phyloP scores from a whole-genome alignment of 2,113 vertebrate species.

The Pelodiscus sinensis region DNA sequence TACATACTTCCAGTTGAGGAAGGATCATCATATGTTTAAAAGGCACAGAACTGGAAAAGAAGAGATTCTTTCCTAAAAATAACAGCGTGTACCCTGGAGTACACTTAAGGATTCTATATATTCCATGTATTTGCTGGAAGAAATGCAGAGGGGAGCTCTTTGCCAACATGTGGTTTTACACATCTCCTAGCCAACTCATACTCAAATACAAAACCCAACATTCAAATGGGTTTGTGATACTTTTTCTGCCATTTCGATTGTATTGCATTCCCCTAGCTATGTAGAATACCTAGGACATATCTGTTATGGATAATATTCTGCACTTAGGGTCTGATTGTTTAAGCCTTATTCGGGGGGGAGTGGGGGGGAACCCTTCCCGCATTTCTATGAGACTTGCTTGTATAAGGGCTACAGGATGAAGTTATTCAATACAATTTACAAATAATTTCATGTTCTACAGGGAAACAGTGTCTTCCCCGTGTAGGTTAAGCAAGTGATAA shows the following conservation, averaged over 20 bases:
- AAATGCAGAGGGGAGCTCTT: slow-evolving; percentile 27
- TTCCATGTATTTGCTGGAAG: slow-evolving; percentile 54
- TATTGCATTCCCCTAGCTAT: slow-evolving; percentile 29
- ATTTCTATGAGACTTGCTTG: neutral
- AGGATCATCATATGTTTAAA: neutral
- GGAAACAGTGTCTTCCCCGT: fast-evolving
- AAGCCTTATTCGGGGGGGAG: neutral
- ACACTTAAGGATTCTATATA: neutral
- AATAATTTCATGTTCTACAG: neutral
- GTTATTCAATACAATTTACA: neutral
- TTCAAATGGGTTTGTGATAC: slow-evolving; percentile 8
- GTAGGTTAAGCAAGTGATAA: neutral
- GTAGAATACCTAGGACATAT: neutral
- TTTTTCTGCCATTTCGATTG: slow-evolving; percentile 33
- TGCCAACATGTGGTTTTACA: slow-evolving; percentile 40
- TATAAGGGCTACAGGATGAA: neutral
- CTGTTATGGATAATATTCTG: slow-evolving; percentile 34
- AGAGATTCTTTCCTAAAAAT: slow-evolving; percentile 18
- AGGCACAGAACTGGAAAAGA: neutral
- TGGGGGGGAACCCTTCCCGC: no score
- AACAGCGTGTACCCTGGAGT: slow-evolving; percentile 10
- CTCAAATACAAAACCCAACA: neutral
- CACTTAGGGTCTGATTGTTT: slow-evolving; percentile 1
- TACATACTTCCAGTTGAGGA: neutral
- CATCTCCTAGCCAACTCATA: slow-evolving; percentile 27